phyloP scores from a whole-genome alignment of 2,888 invertebrate species.

The Nesidiocoris tenuis region DNA sequence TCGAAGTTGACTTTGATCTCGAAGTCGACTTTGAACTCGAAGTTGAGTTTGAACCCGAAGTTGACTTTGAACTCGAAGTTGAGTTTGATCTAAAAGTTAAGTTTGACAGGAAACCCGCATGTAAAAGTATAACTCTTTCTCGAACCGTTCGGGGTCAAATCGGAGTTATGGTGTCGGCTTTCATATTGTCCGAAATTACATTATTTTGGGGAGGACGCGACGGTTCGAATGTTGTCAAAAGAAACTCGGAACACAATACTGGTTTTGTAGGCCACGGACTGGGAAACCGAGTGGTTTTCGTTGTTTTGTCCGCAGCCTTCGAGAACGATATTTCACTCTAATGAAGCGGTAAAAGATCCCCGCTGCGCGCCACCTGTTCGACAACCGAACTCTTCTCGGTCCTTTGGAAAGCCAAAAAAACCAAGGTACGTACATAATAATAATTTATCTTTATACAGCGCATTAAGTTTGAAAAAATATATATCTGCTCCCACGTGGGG shows the following conservation, averaged over 20 bases:
- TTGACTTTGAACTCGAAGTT: no score
- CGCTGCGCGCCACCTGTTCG: constrained; percentile 24
- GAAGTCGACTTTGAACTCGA: no score
- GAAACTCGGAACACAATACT: not conserved
- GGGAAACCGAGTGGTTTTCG: not conserved
- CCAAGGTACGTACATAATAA: not conserved
- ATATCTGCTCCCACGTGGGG: not conserved
- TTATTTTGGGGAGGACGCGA: no score
- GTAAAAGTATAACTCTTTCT: no score
- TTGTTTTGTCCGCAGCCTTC: not conserved
- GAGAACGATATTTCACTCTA: constrained; percentile 25
- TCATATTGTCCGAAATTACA: no score
- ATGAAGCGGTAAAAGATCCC: constrained; percentile 33
- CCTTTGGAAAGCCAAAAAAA: not conserved
- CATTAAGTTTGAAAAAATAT: not conserved
- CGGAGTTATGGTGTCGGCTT: no score
- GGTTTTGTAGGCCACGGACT: not conserved
- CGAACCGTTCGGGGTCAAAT: no score
- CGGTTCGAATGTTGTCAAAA: not conserved
- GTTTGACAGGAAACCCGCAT: no score
- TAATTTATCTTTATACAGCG: not conserved
- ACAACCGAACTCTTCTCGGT: not conserved
- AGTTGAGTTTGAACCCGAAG: no score
- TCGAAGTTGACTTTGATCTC: no score
- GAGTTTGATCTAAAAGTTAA: no score